These are phyloP conservation scores for Apotomis betuletana DNA, from an alignment of 2,888 invertebrate species.

Conservation along the genomic window DNA sequence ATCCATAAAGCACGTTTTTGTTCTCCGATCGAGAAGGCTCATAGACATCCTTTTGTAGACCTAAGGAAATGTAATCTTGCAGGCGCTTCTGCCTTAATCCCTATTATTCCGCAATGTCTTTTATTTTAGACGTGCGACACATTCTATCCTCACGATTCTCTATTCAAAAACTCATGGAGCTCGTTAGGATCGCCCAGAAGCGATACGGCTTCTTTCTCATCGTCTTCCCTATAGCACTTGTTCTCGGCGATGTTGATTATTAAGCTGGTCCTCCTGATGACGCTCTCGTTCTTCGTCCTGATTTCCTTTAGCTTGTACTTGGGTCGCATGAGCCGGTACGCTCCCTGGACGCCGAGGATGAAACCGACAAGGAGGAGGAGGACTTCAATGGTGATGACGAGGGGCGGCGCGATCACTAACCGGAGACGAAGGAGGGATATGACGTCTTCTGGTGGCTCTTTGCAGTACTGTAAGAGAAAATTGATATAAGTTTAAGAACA, in stretches of 20 bases:
- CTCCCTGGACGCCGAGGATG: conserved; percentile 69
- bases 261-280: conserved; percentile 57
- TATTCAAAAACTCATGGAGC: conserved; percentile 56
- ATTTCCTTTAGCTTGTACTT: conserved; percentile 61
- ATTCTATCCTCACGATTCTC: conserved; percentile 45
- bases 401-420: conserved; percentile 78
- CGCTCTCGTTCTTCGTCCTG: conserved; percentile 47
- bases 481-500: not conserved
- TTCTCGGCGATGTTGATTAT: conserved; percentile 61
- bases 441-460: conserved; percentile 70
- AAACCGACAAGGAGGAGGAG: conserved; percentile 74
- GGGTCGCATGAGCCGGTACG: conserved; percentile 65
- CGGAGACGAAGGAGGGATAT: conserved; percentile 73
- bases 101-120: not conserved
- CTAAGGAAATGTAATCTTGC: not conserved
- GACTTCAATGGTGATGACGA: conserved; percentile 74
- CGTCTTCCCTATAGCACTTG: conserved; percentile 59
- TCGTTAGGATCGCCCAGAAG: conserved; percentile 64
- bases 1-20: too few species aligned
- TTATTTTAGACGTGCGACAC: not conserved
- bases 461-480: conserved; percentile 64
- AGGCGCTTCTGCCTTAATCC: not conserved
- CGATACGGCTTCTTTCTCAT: conserved; percentile 68
- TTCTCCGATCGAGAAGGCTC: too few species aligned
- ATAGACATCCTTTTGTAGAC: not conserved